Percentiles rank a stretch among this genome's conserved stretches.
Evolutionary conservation across 2,797 vertebrate species (phyloP).

Genomic region (Lutjanus argentimaculatus): DNA sequence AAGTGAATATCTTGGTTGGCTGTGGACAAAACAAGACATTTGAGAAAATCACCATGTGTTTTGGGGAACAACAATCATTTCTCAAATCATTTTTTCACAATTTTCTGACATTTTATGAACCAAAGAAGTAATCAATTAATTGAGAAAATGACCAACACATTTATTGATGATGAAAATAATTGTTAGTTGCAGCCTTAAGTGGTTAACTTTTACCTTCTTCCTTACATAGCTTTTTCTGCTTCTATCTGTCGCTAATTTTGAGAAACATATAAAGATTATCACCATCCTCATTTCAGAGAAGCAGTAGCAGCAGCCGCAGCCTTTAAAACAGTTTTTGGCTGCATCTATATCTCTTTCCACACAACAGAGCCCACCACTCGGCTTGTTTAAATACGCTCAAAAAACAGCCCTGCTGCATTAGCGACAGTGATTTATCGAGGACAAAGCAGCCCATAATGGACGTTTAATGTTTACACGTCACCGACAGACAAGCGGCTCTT

Average conservation of each 20-base stretch:
- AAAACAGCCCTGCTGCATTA: constrained; percentile 58
- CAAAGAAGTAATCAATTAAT: too few species aligned
- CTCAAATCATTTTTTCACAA: too few species aligned
- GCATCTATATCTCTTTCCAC: constrained; percentile 47
- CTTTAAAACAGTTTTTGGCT: not conserved
- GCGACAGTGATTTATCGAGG: constrained; percentile 82
- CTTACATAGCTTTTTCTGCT: not conserved
- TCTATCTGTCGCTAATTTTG: constrained; percentile 2
- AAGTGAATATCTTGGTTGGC: too few species aligned
- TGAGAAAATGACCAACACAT: too few species aligned
- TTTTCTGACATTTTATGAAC: too few species aligned
- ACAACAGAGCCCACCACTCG: constrained; percentile 25
- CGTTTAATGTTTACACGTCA: constrained; percentile 82
- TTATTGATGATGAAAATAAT: too few species aligned
- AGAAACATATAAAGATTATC: not conserved
- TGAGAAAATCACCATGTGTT: too few species aligned
- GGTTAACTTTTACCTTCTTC: not conserved
- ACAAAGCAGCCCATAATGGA: constrained; percentile 82
- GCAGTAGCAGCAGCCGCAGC: not conserved
- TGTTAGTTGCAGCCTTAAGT: not conserved
- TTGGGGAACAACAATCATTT: too few species aligned
- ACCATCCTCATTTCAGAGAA: not conserved
- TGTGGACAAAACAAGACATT: too few species aligned
- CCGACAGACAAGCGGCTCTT: constrained; percentile 68
- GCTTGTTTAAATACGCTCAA: constrained; percentile 53